phyloP scores from a whole-genome alignment of 2,113 vertebrate genomes.

The Platichthys stellatus region DNA sequence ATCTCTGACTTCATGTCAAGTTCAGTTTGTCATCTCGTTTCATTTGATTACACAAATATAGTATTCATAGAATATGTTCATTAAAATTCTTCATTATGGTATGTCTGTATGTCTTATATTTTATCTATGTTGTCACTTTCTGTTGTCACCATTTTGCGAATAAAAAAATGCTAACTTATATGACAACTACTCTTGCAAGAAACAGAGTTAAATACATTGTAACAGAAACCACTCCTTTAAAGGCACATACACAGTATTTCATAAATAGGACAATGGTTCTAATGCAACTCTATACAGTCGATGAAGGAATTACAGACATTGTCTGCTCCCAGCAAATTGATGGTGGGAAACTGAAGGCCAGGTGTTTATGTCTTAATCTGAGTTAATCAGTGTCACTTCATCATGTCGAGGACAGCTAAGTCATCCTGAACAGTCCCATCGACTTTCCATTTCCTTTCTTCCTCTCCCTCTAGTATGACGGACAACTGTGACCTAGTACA shows the following conservation, averaged over 20 bases:
- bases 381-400: constrained; percentile 63
- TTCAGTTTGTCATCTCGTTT: no score
- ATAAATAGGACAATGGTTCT: constrained; percentile 1
- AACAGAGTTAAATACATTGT: not conserved
- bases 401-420: constrained; percentile 51
- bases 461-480: constrained; percentile 46
- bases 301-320: not conserved
- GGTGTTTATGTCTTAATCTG: constrained; percentile 61
- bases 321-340: constrained; percentile 19
- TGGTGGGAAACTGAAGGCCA: constrained; percentile 26
- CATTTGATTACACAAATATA: no score
- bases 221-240: not conserved
- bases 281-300: constrained; percentile 1
- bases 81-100: no score
- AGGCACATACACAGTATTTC: not conserved
- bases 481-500: constrained; percentile 61
- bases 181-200: no score
- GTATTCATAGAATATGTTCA: no score
- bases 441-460: constrained; percentile 57
- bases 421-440: constrained; percentile 57
- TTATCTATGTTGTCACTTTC: no score
- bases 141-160: no score
- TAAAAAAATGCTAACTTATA: no score
- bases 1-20: no score
- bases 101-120: no score